Percentiles rank a stretch among this genome's conserved stretches.
Conservation (phyloP, 2,113 vertebrate species). For the Columba livia region DNA sequence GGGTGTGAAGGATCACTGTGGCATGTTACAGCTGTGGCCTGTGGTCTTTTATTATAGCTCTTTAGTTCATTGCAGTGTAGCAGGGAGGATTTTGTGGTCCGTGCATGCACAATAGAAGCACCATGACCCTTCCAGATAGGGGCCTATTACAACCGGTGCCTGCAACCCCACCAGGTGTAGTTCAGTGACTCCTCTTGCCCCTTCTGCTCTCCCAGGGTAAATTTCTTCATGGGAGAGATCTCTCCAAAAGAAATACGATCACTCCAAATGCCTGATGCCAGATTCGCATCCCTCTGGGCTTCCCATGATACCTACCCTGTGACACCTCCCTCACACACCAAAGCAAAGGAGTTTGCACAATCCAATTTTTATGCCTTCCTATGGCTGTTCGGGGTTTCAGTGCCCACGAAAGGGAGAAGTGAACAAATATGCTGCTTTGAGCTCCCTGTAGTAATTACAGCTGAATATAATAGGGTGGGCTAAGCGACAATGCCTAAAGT, state of each 20-base stretch:
- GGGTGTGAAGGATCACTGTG: slow-evolving; percentile 1
- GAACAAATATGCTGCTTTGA: not conserved
- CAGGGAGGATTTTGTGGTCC: slow-evolving; percentile 29
- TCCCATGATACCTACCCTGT: not conserved
- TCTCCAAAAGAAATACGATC: not conserved
- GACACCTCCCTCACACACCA: not conserved
- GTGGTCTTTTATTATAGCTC: slow-evolving; percentile 19
- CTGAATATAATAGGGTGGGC: not conserved
- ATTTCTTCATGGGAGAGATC: not conserved
- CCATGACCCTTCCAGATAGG: not conserved
- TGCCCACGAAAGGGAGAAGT: not conserved
- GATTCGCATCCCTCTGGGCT: not conserved
- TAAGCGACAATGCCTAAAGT: not conserved
- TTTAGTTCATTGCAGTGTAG: not conserved
- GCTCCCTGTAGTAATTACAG: not conserved
- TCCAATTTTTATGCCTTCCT: not conserved
- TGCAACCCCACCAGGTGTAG: not conserved
- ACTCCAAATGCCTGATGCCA: not conserved
- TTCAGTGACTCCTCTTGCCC: not conserved
- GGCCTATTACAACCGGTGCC: not conserved
- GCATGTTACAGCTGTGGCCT: not conserved
- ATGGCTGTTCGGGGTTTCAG: not conserved
- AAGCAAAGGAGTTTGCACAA: not conserved
- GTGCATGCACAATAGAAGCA: not conserved
- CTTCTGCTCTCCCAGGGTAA: not conserved